Base-by-base conservation (phyloP, 1,140 invertebrate species). In the Drosophila truncata region DNA sequence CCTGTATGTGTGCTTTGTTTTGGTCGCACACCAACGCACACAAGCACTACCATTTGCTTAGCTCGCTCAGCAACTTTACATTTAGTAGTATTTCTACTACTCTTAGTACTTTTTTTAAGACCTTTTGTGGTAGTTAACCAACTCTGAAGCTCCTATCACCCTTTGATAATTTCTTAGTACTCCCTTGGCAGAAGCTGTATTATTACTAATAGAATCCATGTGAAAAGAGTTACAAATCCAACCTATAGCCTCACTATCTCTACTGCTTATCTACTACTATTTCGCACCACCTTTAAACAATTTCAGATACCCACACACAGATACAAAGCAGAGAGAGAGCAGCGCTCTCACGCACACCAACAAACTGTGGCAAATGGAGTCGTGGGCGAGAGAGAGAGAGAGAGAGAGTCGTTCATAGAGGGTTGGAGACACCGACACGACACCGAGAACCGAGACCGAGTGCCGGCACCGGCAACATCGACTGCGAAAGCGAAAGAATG, bases 1-100 rank as follows among this genome's bases (percentile, higher is more conserved):
- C 62, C 23, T 78, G 78, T 88, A 64, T 91, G 82, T 70, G 81
- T 75, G 88, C 79, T 82, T 91, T 91, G 90, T 91, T 91, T 91
- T 91, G 90, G 88, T 91, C 77, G 77, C 81, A 85, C 79, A 87
- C 49, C 63, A 57, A 78, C 71, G 55, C 65, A 73, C 16, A 46
- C 62, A 52, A 31, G 37, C 37, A 46, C 1, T 50, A 0, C n/a
- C 14, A 47, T 25, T 50, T 59, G 72, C 44, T 70, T 63, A 46
- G 13, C 42, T 39, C 33, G 58, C 42, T 57, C n/a, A n/a, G n/a
- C n/a, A n/a, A n/a, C n/a, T n/a, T n/a, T n/a, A n/a, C n/a, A n/a
- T n/a, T n/a, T n/a, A n/a, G 65, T 65, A 90, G 73, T 73, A 61
- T 71, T 63, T 82, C 60, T 85, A 82, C 86, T 46, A 8, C 13